Conservation (phyloP, 2,797 vertebrate species). For the Podarcis siculus region DNA sequence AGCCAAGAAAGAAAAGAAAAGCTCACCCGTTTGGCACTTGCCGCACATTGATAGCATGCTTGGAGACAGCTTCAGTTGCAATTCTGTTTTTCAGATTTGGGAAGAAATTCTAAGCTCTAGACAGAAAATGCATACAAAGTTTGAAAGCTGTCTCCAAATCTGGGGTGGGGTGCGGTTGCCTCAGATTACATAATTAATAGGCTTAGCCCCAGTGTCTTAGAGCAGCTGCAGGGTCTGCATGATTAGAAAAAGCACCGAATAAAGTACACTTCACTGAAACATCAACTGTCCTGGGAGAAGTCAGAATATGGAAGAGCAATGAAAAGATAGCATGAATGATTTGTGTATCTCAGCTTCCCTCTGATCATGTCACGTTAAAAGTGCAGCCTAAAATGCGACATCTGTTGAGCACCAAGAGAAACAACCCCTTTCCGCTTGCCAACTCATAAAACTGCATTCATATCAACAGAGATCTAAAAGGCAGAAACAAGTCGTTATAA, state of each 20-base stretch:
- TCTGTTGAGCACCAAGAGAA: neutral
- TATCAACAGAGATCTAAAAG: neutral
- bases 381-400: neutral
- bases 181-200: neutral
- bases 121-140: neutral
- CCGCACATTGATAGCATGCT: neutral
- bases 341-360: neutral
- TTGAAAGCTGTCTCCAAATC: neutral
- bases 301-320: neutral
- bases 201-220: neutral
- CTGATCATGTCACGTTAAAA: neutral
- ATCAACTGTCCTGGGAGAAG: neutral
- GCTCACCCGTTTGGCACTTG: conserved; percentile 37
- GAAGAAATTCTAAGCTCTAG: neutral
- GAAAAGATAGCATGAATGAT: neutral
- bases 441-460: neutral
- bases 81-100: neutral
- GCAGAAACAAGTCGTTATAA: neutral
- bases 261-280: neutral
- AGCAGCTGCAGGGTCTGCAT: neutral
- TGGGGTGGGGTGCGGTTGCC: neutral
- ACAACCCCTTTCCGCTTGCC: neutral
- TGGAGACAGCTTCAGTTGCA: neutral
- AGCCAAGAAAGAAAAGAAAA: conserved; percentile 39
- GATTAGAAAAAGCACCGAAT: neutral